Evolutionary conservation across 92 coral and sea anemone species (phyloP).

Genomic region (Porites divaricata): DNA sequence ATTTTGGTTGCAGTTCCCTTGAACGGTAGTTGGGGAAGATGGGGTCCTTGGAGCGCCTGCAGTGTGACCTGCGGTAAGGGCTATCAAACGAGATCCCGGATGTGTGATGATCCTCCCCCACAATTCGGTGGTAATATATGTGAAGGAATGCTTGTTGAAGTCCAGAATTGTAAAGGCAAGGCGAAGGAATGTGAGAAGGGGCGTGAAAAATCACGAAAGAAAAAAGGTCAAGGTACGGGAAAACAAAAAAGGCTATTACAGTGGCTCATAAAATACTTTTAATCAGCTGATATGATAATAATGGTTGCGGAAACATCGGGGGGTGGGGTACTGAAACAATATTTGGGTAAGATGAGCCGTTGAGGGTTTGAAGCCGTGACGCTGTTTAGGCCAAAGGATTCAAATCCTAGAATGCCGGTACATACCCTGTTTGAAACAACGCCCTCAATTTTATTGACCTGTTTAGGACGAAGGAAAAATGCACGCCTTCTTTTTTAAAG

Average conservation of each 20-base stretch:
- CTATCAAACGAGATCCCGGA: constrained; percentile 46
- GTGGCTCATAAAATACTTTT: too few species aligned
- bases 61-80: constrained; percentile 34
- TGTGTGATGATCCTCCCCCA: constrained; percentile 50
- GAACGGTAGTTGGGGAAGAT: constrained; percentile 53
- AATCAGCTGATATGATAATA: too few species aligned
- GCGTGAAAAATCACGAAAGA: background rate
- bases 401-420: too few species aligned
- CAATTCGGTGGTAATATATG: constrained; percentile 30
- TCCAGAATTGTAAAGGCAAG: constrained; percentile 23
- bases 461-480: too few species aligned
- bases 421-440: too few species aligned
- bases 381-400: too few species aligned
- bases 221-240: background rate
- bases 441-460: too few species aligned
- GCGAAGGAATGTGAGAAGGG: background rate
- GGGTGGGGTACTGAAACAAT: too few species aligned
- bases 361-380: too few species aligned
- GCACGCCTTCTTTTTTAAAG: too few species aligned
- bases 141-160: constrained; percentile 37
- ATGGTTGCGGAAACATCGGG: too few species aligned
- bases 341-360: too few species aligned
- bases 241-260: background rate
- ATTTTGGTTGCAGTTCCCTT: constrained; percentile 20
- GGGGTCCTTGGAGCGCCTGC: constrained; percentile 42